phyloP scores from a whole-genome alignment of 2,113 vertebrate genomes.

The Chamaetylas fuelleborni region DNA sequence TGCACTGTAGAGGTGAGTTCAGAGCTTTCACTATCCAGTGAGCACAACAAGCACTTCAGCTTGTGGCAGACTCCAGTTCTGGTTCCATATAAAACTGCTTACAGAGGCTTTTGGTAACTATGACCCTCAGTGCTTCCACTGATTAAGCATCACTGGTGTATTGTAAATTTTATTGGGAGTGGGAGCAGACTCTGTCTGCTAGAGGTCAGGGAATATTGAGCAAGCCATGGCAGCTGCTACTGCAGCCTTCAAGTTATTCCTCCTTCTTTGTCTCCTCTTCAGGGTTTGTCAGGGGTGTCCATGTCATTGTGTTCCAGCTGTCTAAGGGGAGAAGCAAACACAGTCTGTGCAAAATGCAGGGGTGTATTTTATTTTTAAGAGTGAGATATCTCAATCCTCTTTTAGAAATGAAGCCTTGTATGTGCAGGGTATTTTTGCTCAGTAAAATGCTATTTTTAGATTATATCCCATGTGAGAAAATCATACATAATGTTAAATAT shows the following conservation, averaged over 20 bases:
- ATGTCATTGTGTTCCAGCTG: neutral
- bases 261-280: neutral
- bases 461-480: neutral
- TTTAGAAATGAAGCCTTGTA: neutral
- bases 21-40: neutral
- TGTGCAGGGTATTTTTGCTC: neutral
- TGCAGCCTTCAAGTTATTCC: neutral
- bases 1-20: neutral
- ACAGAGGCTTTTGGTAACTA: neutral
- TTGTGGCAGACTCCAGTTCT: neutral
- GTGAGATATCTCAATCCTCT: neutral
- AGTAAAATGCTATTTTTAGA: neutral
- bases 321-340: neutral
- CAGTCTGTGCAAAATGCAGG: neutral
- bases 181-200: neutral
- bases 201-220: neutral
- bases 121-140: neutral
- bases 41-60: fast-evolving
- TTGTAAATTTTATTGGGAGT: neutral
- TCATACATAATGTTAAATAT: neutral
- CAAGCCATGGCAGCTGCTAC: neutral
- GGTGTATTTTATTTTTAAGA: neutral
- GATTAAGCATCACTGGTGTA: neutral
- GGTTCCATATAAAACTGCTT: neutral
- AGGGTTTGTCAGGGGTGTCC: neutral